These are phyloP conservation scores for Pangasius sanitwongsei DNA, from an alignment of 2,797 vertebrate species.

Conservation along the genomic window DNA sequence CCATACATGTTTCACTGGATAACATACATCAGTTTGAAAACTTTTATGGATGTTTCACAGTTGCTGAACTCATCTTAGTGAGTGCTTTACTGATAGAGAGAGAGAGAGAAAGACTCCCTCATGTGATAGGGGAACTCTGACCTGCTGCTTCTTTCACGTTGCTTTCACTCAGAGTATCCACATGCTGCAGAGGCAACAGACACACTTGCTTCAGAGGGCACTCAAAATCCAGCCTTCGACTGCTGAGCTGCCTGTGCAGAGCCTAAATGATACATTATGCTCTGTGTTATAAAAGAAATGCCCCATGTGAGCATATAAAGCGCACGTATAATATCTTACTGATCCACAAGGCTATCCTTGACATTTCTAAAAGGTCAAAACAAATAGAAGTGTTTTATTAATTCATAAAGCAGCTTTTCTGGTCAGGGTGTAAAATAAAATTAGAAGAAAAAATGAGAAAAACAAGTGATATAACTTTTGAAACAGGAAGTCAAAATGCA, in stretches of 20 bases:
- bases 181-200: conserved; percentile 15
- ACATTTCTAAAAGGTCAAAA: conserved; percentile 16
- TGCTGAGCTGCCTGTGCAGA: conserved; percentile 24
- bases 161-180: conserved; percentile 22
- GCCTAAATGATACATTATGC: conserved; percentile 32
- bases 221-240: conserved; percentile 32
- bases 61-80: background rate
- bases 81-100: background rate
- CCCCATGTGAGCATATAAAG: conserved; percentile 13
- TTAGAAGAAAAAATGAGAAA: background rate
- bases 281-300: background rate
- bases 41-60: background rate
- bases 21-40: background rate
- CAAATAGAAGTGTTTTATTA: conserved; percentile 22
- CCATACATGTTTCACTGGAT: background rate
- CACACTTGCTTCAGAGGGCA: conserved; percentile 32
- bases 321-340: background rate
- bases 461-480: background rate
- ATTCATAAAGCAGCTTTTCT: conserved; percentile 19
- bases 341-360: background rate
- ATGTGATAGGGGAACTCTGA: conserved; percentile 20
- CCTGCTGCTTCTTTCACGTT: conserved; percentile 33
- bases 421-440: background rate
- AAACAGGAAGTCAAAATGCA: background rate
- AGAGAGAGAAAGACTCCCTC: background rate